Conservation (phyloP, 2,888 invertebrate species). For the Axea sp. region DNA sequence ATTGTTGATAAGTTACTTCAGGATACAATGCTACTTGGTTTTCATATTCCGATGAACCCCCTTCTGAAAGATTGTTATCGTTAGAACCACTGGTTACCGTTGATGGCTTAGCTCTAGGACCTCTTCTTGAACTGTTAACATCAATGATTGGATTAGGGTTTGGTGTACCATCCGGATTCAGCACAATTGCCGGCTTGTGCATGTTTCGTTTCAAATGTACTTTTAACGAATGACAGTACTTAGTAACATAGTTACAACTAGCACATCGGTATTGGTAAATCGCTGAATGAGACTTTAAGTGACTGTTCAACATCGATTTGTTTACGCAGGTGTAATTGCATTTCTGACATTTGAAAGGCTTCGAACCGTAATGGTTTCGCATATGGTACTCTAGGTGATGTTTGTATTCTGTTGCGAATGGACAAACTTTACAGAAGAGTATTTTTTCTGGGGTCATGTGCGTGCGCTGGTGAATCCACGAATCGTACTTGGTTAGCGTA, state of each 20-base stretch:
- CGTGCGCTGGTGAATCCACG: slow-evolving; percentile 93
- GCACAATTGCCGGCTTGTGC: slow-evolving; percentile 94
- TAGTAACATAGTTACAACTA: slow-evolving; percentile 97
- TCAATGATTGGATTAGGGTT: slow-evolving; percentile 94
- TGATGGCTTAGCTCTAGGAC: slow-evolving; percentile 85
- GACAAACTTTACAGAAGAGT: slow-evolving; percentile 93
- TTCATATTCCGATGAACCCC: no score
- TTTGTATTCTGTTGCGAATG: slow-evolving; percentile 99
- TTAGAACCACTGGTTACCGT: no score
- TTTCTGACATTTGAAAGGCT: slow-evolving; percentile 95
- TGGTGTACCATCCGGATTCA: slow-evolving; percentile 93
- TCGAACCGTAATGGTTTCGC: slow-evolving; percentile 95
- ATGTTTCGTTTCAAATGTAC: slow-evolving; percentile 94
- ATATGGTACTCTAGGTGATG: slow-evolving; percentile 99
- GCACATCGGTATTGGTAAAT: slow-evolving; percentile 95
- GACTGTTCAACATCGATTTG: slow-evolving; percentile 99
- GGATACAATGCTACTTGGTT: slow-evolving; percentile 12
- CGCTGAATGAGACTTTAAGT: slow-evolving; percentile 96
- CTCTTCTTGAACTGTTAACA: slow-evolving; percentile 93
- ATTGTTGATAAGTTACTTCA: slow-evolving; percentile 6
- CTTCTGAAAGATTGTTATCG: no score
- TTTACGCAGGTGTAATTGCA: slow-evolving; percentile 97
- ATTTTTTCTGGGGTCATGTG: slow-evolving; percentile 97
- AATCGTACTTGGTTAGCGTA: slow-evolving; percentile 92
- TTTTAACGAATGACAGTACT: slow-evolving; percentile 98